A percentile compares a stretch with the other conserved stretches of the same genome.
Evolutionary conservation across 2,888 invertebrate species (phyloP).

Genomic region (Cheilosia soror): DNA sequence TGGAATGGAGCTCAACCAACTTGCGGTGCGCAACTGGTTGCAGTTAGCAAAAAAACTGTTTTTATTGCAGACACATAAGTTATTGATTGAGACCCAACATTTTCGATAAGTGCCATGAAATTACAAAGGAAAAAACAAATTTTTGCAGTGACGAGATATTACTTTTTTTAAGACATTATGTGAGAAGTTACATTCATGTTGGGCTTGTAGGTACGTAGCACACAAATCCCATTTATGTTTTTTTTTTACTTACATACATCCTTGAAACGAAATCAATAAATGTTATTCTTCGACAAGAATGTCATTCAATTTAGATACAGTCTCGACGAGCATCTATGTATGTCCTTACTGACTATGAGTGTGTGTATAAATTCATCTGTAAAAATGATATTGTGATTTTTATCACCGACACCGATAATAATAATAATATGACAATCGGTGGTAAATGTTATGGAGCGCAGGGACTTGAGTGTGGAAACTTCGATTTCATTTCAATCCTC

Average conservation of each 20-base stretch:
- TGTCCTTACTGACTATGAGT: not conserved
- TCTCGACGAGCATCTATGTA: constrained; percentile 11
- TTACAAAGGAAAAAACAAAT: no score
- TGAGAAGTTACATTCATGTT: no score
- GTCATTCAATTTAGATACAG: constrained; percentile 54
- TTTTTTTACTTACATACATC: not conserved
- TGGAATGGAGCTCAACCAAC: no score
- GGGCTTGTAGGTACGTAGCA: no score
- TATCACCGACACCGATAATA: constrained; percentile 48
- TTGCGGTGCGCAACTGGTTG: no score
- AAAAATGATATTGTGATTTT: constrained; percentile 39
- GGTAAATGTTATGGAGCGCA: constrained; percentile 11
- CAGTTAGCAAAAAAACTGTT: no score
- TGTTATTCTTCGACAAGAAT: constrained; percentile 29
- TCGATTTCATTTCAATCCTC: constrained; percentile 30
- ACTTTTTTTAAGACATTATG: no score
- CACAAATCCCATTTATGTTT: no score
- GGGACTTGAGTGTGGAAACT: not conserved
- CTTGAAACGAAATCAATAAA: constrained; percentile 44
- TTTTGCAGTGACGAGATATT: no score
- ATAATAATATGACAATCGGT: constrained; percentile 41
- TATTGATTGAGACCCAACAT: no score
- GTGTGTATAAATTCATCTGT: not conserved
- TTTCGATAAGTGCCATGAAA: no score
- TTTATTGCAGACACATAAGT: no score